Conservation (phyloP, 2,797 vertebrate genomes). For the Syngnathus acus region DNA sequence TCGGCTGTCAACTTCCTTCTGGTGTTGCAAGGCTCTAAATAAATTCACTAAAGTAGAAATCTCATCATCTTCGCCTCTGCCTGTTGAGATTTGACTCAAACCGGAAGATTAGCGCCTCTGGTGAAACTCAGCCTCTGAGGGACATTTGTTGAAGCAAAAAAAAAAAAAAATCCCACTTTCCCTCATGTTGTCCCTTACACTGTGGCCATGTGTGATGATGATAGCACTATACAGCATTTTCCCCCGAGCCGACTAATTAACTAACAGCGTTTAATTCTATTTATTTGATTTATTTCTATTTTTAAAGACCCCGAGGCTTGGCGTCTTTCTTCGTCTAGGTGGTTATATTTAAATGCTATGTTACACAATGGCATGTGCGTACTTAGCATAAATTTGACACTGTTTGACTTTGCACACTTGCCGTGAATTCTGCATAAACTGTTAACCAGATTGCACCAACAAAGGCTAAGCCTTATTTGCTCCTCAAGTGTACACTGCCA, state of each 20-base stretch:
- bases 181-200: background rate
- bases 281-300: conserved; percentile 4
- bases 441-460: conserved; percentile 7
- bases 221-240: background rate
- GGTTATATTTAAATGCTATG: conserved; percentile 37
- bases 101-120: background rate
- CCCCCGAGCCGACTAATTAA: background rate
- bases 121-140: background rate
- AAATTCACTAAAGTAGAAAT: background rate
- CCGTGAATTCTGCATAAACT: conserved; percentile 12
- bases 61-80: background rate
- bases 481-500: conserved; percentile 7
- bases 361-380: conserved; percentile 24
- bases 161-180: conserved; percentile 1
- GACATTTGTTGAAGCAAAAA: conserved; percentile 3
- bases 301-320: conserved; percentile 13
- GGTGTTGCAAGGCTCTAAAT: background rate
- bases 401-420: conserved; percentile 21
- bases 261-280: background rate
- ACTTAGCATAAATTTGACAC: conserved; percentile 32
- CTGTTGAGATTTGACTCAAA: conserved; percentile 2
- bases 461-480: conserved; percentile 7
- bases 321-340: conserved; percentile 33
- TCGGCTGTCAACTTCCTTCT: background rate
- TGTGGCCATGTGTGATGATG: background rate